A percentile compares a stretch with the other conserved stretches of the same genome.
Evolutionary conservation across 2,888 invertebrate species (phyloP).

Genomic region (Rhamnusium bicolor): DNA sequence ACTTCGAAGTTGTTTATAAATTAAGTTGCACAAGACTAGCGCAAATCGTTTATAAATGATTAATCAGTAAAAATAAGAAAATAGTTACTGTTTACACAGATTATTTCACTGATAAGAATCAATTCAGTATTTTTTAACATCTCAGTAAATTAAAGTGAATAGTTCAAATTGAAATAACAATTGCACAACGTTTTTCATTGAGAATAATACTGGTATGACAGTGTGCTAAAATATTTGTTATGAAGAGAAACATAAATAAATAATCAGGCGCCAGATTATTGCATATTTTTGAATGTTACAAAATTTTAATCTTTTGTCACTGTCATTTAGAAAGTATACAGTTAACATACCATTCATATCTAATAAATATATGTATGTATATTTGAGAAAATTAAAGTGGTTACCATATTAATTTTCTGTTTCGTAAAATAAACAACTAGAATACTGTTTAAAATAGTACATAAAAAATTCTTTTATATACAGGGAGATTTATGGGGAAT

Average conservation of each 20-base stretch:
- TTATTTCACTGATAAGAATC: constrained; percentile 10
- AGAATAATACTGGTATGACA: constrained; percentile 8
- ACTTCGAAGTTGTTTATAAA: background rate
- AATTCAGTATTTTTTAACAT: constrained; percentile 3
- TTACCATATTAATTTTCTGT: background rate
- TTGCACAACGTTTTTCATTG: constrained; percentile 14
- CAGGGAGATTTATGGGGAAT: no score
- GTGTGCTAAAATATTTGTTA: constrained; percentile 8
- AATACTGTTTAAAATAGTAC: no score
- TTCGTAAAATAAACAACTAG: no score
- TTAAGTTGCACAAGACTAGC: background rate
- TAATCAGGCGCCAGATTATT: constrained; percentile 18
- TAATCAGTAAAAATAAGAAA: background rate
- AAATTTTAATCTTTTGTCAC: constrained; percentile 21
- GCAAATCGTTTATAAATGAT: background rate
- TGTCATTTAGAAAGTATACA: constrained; percentile 18
- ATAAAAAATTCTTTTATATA: no score
- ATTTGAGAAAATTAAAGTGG: background rate
- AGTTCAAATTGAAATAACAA: constrained; percentile 1
- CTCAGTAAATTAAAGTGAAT: background rate
- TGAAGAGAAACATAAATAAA: constrained; percentile 8
- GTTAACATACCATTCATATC: background rate
- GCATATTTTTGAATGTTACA: constrained; percentile 20
- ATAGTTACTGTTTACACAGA: constrained; percentile 15
- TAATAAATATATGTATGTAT: background rate